phyloP scores from a whole-genome alignment of 23 tunicate species.

The Ciona savignyi region DNA sequence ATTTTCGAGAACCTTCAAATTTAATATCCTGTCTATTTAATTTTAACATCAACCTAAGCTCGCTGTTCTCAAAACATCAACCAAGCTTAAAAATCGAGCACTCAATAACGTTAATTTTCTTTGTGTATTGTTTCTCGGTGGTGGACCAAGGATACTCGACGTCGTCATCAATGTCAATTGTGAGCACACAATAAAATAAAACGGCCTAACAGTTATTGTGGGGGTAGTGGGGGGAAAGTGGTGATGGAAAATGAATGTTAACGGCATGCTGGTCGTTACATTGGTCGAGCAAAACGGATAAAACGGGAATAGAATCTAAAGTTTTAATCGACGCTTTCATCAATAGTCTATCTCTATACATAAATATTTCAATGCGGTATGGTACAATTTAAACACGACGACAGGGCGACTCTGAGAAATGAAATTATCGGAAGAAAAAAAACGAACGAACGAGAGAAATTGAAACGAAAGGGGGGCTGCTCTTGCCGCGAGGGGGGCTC shows the following conservation, averaged over 20 bases:
- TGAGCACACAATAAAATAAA: slow-evolving; percentile 1
- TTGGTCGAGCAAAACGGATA: neutral
- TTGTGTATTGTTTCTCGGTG: slow-evolving; percentile 1
- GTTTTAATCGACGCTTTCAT: neutral
- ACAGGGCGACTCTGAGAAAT: neutral
- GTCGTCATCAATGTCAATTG: neutral
- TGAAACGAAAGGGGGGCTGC: slow-evolving; percentile 2
- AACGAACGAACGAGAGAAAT: neutral
- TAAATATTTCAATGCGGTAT: neutral
- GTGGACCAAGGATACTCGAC: neutral
- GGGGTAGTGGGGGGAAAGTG: too few species aligned
- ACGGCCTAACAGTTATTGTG: too few species aligned
- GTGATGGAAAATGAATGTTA: too few species aligned
- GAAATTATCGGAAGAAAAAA: neutral
- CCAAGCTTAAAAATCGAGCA: too few species aligned
- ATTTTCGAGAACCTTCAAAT: too few species aligned
- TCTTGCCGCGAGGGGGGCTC: neutral
- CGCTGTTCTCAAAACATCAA: too few species aligned
- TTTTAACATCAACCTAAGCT: too few species aligned
- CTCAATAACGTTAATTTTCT: neutral
- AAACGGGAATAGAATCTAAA: neutral
- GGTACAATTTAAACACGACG: neutral
- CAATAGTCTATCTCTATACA: slow-evolving; percentile 1
- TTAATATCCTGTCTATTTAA: too few species aligned
- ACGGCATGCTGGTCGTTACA: neutral